Conservation (phyloP, 1,140 invertebrate genomes). For the Ruditapes philippinarum region DNA sequence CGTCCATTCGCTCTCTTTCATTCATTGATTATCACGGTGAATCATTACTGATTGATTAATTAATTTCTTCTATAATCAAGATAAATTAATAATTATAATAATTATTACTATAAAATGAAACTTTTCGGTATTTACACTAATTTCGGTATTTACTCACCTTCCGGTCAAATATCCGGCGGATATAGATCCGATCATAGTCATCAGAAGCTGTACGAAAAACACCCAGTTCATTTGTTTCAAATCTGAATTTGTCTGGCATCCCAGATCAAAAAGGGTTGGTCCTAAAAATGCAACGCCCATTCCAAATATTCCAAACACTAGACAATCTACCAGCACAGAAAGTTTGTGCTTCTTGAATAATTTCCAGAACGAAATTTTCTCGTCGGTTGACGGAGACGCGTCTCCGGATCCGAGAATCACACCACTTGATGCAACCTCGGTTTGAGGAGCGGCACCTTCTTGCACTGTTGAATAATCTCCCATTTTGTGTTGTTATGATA, state of each 20-base stretch:
- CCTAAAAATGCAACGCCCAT: slow-evolving; percentile 88
- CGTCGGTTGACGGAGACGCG: neutral
- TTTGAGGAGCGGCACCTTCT: neutral
- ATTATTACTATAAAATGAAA: too few relatives aligned
- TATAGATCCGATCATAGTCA: slow-evolving; percentile 87
- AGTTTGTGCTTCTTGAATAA: slow-evolving; percentile 86
- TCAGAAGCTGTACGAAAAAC: slow-evolving; percentile 88
- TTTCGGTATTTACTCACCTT: slow-evolving; percentile 84
- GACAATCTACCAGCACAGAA: slow-evolving; percentile 86
- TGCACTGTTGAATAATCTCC: slow-evolving; percentile 1
- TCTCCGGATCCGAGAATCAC: slow-evolving; percentile 39
- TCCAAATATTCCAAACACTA: slow-evolving; percentile 88
- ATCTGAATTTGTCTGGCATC: slow-evolving; percentile 87
- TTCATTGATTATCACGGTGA: too few relatives aligned
- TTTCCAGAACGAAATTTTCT: slow-evolving; percentile 80
- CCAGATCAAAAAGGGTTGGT: slow-evolving; percentile 87
- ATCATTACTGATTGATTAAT: too few relatives aligned
- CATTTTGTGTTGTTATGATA: neutral
- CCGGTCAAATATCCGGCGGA: slow-evolving; percentile 87
- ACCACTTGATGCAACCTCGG: slow-evolving; percentile 34
- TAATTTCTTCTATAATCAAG: too few relatives aligned
- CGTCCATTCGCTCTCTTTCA: too few relatives aligned
- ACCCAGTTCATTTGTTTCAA: slow-evolving; percentile 88
- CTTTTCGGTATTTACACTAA: too few relatives aligned
- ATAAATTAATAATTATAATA: too few relatives aligned